Base-by-base conservation (phyloP, 2,797 vertebrate genomes). In the Ptychobarbus kaznakovi region DNA sequence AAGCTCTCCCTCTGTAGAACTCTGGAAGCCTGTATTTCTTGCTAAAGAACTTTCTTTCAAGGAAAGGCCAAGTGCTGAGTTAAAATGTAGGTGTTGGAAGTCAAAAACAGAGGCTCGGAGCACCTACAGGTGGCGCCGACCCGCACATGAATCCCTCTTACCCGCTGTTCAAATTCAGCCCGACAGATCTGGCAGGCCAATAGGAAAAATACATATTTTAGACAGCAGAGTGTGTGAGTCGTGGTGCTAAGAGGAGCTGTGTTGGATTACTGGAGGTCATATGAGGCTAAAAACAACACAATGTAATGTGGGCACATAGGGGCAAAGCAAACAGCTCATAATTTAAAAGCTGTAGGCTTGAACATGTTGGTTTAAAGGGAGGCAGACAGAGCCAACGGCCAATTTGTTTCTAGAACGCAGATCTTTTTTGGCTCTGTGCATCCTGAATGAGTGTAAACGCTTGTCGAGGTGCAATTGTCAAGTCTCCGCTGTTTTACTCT, bases 261-360 rank as follows among this genome's bases (percentile, higher is more conserved):
- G 94, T 95, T 94, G 94, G 95, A 96, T 95, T 94, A 93, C 94
- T 96, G 94, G 95, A 96, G 96, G 94, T 95, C 94, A 95, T 95
- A 96, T 94, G 91, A 51, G 95, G 94, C 93, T 93, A 94, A 94
- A 95, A 95, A 93, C 93, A 96, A 95, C 95, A 95, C 95, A 95
- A 94, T 93, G 95, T 95, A 94, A 95, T 94, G 93, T 93, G 92
- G 94, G 93, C 93, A 92, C 93, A 91, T 92, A 94, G 94, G 94
- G 94, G 94, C 95, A 95, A 95, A 95, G 94, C 92, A 95, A 94
- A 95, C 94, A 93, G 94, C 94, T 96, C 94, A 93, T 95, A 96
- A 95, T 95, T 95, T 88, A 89, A 80, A 84, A 22, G 18, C 63
- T 35, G 49, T 70, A 32, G 18, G 28, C 61, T 42, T 76, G 49